Conservation (phyloP, 1,140 invertebrate species). For the Drosophila azteca region DNA sequence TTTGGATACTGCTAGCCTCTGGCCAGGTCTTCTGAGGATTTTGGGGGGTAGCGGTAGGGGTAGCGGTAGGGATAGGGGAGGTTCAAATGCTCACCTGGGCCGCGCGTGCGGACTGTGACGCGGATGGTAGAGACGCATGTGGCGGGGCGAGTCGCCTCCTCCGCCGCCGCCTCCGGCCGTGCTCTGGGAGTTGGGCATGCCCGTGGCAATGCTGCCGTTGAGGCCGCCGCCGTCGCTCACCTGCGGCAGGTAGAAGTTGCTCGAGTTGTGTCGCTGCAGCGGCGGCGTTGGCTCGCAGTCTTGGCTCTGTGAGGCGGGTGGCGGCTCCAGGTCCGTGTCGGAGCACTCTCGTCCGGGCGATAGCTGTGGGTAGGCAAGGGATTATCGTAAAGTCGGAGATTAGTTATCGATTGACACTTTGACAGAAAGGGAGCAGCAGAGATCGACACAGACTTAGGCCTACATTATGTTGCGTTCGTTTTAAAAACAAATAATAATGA, state of each 20-base stretch:
- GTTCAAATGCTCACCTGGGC: conserved; percentile 84
- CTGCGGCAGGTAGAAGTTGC: conserved; percentile 93
- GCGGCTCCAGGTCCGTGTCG: conserved; percentile 91
- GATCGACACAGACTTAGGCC: conserved; percentile 56
- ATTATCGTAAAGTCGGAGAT: conserved; percentile 17
- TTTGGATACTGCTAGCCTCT: too few relatives aligned
- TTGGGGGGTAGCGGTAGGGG: too few relatives aligned
- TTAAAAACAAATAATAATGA: conserved; percentile 6
- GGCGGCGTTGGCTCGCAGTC: conserved; percentile 97
- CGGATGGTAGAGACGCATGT: conserved; percentile 86
- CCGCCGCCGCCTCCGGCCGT: conserved; percentile 65
- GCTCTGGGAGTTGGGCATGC: conserved; percentile 26
- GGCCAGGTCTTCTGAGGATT: too few relatives aligned
- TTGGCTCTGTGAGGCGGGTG: conserved; percentile 93
- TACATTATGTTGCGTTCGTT: conserved; percentile 54
- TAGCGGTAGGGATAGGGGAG: neutral
- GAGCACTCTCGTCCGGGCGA: conserved; percentile 91
- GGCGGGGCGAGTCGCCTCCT: conserved; percentile 87
- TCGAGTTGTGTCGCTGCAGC: conserved; percentile 94
- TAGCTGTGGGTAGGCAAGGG: conserved; percentile 85
- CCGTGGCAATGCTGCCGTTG: conserved; percentile 70
- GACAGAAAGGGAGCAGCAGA: conserved; percentile 8
- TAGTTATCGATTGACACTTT: conserved; percentile 18
- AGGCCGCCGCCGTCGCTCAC: conserved; percentile 54
- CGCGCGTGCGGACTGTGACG: conserved; percentile 91